Conservation (phyloP, 2,797 vertebrate species). For the Lacerta agilis region DNA sequence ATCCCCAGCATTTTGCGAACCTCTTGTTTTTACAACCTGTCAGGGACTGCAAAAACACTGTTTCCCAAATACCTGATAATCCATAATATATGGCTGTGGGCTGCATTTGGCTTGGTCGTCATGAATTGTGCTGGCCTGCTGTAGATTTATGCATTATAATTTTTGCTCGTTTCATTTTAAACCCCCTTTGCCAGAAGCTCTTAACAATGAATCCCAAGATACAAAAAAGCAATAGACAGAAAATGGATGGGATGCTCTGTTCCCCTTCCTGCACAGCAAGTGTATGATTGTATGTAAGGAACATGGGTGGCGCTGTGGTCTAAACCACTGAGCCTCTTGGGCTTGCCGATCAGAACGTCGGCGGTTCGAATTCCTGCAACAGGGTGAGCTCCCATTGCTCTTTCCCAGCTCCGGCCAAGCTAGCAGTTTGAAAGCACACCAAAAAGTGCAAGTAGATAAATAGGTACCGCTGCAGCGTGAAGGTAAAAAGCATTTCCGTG, state of each 20-base stretch:
- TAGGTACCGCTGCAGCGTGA: too few species aligned
- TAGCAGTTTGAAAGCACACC: too few species aligned
- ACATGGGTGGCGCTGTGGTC: too few species aligned
- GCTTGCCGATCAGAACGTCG: too few species aligned
- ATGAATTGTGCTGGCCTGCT: neutral
- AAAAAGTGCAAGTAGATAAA: too few species aligned
- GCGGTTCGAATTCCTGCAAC: too few species aligned
- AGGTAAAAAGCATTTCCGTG: too few species aligned
- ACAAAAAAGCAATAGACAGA: neutral
- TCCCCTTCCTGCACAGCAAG: neutral
- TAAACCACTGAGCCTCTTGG: too few species aligned
- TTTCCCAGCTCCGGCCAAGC: too few species aligned
- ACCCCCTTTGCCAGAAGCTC: neutral
- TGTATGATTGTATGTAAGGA: too few species aligned
- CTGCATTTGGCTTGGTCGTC: neutral
- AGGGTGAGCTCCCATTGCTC: too few species aligned
- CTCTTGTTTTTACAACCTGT: neutral
- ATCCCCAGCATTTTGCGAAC: neutral
- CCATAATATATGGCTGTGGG: neutral
- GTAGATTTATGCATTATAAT: neutral
- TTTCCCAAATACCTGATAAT: neutral
- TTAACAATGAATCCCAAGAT: neutral
- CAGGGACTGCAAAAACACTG: neutral
- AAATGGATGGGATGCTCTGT: neutral
- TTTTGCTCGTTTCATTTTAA: conserved; percentile 4